phyloP scores from a whole-genome alignment of 2,797 vertebrate genomes.

The Siniperca undulata region DNA sequence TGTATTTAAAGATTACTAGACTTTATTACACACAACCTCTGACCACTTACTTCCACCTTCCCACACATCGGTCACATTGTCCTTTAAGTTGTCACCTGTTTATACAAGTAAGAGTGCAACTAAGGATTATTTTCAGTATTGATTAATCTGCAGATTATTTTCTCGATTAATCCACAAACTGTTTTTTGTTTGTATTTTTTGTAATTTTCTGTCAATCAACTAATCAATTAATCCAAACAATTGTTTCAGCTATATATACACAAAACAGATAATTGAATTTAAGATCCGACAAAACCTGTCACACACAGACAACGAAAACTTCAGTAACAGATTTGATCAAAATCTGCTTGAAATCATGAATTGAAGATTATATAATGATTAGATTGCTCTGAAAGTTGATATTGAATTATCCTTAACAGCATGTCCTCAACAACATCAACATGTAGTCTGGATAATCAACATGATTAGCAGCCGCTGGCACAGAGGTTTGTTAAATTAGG shows the following conservation, averaged over 20 bases:
- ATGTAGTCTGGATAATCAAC: conserved; percentile 14
- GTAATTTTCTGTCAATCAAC: not conserved
- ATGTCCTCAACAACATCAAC: conserved; percentile 35
- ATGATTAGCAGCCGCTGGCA: conserved; percentile 49
- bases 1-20: conserved; percentile 5
- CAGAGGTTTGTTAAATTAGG: conserved; percentile 40
- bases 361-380: not conserved
- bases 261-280: not conserved
- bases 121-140: not conserved
- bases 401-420: not conserved
- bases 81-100: not conserved
- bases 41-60: conserved; percentile 29
- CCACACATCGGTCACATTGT: conserved; percentile 1
- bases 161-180: not conserved
- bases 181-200: not conserved
- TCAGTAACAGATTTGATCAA: too few species aligned
- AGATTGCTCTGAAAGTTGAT: not conserved
- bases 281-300: not conserved
- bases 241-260: not conserved
- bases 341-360: not conserved
- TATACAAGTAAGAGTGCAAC: not conserved
- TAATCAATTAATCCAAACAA: not conserved
- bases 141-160: not conserved
- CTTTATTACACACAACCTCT: conserved; percentile 43
- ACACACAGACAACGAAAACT: not conserved